These are phyloP conservation scores for Tricholauxania praeusta DNA, from an alignment of 2,888 invertebrate genomes.

Conservation along the genomic window DNA sequence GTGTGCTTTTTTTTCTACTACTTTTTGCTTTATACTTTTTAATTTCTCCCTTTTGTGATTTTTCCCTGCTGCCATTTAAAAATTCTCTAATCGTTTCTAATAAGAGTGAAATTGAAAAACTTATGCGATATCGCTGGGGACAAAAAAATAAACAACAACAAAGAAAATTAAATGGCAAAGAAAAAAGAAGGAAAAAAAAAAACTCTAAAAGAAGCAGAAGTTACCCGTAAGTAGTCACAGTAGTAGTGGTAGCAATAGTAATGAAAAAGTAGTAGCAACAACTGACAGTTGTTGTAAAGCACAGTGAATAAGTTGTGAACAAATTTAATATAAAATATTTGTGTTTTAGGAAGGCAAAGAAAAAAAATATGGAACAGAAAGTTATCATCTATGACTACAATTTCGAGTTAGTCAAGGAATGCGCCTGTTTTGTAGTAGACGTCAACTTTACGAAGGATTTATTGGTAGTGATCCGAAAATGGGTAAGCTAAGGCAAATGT, in stretches of 20 bases:
- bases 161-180: constrained; percentile 11
- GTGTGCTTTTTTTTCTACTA: not conserved
- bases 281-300: not conserved
- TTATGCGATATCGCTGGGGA: constrained; percentile 63
- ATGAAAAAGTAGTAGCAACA: not conserved
- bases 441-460: too few species aligned
- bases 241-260: constrained; percentile 9
- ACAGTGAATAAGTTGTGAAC: not conserved
- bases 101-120: constrained; percentile 66
- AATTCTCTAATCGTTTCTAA: constrained; percentile 65
- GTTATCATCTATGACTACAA: too few species aligned
- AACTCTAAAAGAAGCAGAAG: not conserved
- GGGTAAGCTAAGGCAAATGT: too few species aligned
- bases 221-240: not conserved
- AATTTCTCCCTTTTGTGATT: not conserved
- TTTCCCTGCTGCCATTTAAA: constrained; percentile 20
- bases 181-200: not conserved
- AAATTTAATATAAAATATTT: too few species aligned
- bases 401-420: too few species aligned
- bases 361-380: too few species aligned
- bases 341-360: too few species aligned
- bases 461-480: too few species aligned
- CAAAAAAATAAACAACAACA: constrained; percentile 44
- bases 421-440: too few species aligned
- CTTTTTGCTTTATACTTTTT: not conserved